Evolutionary conservation across 2,113 vertebrate species (phyloP).

Genomic region (Triplophysa dalaica): DNA sequence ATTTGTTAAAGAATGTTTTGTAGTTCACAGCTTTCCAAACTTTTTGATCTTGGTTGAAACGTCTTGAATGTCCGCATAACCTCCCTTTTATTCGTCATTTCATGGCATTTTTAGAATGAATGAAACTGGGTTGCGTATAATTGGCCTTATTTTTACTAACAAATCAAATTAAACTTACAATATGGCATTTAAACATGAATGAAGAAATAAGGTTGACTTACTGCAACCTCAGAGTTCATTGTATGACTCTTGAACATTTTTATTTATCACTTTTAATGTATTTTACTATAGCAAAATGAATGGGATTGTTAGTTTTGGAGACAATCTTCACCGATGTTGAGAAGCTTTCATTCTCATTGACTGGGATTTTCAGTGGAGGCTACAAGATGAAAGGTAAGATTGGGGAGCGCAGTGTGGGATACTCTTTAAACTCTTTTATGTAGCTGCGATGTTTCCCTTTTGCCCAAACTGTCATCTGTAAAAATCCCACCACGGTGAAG

Average conservation of each 20-base stretch:
- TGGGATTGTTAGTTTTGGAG: background rate
- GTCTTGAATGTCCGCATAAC: no score
- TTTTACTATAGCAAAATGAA: background rate
- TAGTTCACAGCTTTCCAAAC: background rate
- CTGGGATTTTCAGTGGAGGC: constrained; percentile 31
- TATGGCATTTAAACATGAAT: no score
- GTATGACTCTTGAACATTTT: no score
- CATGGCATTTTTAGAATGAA: no score
- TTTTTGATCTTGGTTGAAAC: background rate
- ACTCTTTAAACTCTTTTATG: constrained; percentile 88
- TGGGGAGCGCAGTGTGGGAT: constrained; percentile 86
- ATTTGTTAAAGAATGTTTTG: background rate
- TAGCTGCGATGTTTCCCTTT: constrained; percentile 90
- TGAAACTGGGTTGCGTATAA: no score
- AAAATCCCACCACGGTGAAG: constrained; percentile 86
- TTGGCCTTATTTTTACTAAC: no score
- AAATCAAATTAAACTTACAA: no score
- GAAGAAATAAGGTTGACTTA: no score
- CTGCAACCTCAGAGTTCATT: no score
- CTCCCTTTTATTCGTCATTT: no score
- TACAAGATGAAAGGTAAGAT: constrained; percentile 90
- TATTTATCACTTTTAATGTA: no score
- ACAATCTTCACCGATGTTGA: background rate
- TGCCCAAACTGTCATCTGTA: constrained; percentile 93
- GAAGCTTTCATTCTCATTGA: background rate